These are phyloP conservation scores for Chamaea fasciata DNA, from an alignment of 2,113 vertebrate species.

Conservation along the genomic window DNA sequence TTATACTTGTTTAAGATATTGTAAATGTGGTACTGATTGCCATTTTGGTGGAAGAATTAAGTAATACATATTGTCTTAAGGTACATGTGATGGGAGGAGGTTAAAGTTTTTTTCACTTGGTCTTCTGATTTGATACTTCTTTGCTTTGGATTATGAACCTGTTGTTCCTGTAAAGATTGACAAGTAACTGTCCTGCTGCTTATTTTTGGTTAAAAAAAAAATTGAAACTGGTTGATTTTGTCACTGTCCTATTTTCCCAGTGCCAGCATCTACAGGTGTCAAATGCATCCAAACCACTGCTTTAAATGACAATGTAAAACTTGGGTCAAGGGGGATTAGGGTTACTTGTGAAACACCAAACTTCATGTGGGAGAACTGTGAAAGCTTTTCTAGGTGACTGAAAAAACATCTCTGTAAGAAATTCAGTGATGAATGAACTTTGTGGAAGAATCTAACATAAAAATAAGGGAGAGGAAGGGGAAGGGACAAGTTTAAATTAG, in stretches of 20 bases:
- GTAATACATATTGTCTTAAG: background rate
- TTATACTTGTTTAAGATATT: background rate
- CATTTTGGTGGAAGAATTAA: background rate
- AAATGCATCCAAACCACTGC: background rate
- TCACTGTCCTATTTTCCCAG: accelerated
- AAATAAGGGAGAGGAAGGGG: accelerated
- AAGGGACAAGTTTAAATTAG: background rate
- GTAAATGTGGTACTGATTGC: background rate
- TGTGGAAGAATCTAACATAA: background rate
- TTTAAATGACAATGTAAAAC: background rate
- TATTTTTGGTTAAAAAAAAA: background rate
- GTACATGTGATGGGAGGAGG: background rate
- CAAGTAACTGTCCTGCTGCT: background rate
- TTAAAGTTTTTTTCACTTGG: background rate
- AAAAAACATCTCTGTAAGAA: background rate
- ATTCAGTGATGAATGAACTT: background rate
- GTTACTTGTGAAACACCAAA: background rate
- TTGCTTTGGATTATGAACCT: background rate
- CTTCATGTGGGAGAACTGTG: background rate
- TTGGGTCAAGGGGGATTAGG: background rate
- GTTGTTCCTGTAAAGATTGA: background rate
- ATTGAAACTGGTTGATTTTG: background rate
- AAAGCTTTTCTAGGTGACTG: background rate
- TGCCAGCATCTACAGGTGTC: background rate
- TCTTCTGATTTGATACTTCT: background rate